Base-by-base conservation (phyloP, 2,113 vertebrate genomes). In the Oryzias woworae region DNA sequence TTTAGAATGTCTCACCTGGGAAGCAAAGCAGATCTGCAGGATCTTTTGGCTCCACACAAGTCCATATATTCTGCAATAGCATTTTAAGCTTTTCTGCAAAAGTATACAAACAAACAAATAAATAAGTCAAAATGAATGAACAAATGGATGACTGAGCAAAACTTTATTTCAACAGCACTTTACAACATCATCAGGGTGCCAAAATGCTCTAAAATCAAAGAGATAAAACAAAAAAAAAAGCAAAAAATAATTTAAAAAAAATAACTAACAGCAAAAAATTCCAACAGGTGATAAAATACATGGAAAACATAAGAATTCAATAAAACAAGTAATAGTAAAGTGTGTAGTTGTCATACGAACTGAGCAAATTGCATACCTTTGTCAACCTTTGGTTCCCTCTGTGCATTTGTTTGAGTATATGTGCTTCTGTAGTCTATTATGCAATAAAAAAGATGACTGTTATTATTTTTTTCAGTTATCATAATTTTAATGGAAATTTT, bases 51-150 rank as follows among this genome's bases (percentile, higher is more conserved):
- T 95, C 92, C 50, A 99, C 87, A 71, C 96, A 98, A 45, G 87
- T 81, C 97, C 96, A 97, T 49, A 98, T 89, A 56, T 94, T 91
- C 69, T 95, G 88, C 10, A 99, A 73, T 7, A 98, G 90, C 16
- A 89, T 71, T 46, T 92, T 94, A 42, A 98, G 78, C 89, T 93
- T 96, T 74, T 89, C 97, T 99, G 84, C 41, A 55, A 65, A 62
- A 49, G 36, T 15, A 67, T 2, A 42, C 17, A 4, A n/a, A 44
- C 41, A 26, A 7, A 28, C 57, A n/a, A 58, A 20, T 46, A 6
- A 44, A 0, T 16, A 20, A 12, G n/a, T 14, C 44, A 36, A 6
- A 28, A 6, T 28, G 26, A 28, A 28, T 28, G 26, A 26, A 3
- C 5, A 5, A 26, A 26, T 26, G 26, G 5, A 26, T 26, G 26